Conservation (phyloP, 2,888 invertebrate species). For the Watsonalla binaria region DNA sequence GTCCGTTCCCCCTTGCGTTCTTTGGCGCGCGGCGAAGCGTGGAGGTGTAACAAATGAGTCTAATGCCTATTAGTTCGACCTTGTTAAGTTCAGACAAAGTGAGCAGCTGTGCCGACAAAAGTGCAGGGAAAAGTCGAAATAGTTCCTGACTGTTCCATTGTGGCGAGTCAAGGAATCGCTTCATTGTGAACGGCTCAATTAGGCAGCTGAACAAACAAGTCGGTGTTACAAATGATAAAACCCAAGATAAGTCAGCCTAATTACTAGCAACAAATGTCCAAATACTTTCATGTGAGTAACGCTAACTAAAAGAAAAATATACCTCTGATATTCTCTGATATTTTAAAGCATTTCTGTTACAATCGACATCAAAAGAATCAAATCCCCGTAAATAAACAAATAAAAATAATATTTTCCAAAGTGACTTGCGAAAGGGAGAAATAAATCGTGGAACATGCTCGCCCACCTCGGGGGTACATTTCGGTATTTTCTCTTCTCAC, state of each 20-base stretch:
- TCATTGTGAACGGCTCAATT: conserved; percentile 4
- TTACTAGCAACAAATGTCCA: no score
- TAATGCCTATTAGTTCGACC: conserved; percentile 71
- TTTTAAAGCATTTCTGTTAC: conserved; percentile 47
- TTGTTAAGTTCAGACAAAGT: conserved; percentile 69
- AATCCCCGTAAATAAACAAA: conserved; percentile 72
- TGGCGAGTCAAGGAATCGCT: conserved; percentile 5
- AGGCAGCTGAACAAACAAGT: conserved; percentile 1
- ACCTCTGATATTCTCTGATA: conserved; percentile 50
- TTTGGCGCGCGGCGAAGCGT: conserved; percentile 62
- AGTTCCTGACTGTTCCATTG: conserved; percentile 17
- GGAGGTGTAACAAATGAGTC: conserved; percentile 68
- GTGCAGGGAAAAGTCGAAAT: conserved; percentile 48
- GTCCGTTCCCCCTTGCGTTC: conserved; percentile 53
- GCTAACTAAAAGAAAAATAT: conserved; percentile 38
- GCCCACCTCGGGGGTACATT: conserved; percentile 63
- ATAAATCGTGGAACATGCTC: conserved; percentile 66
- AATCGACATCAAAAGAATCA: conserved; percentile 69
- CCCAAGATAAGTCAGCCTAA: no score
- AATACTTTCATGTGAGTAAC: conserved; percentile 6
- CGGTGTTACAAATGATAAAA: no score
- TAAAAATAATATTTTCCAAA: conserved; percentile 58
- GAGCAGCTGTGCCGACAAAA: conserved; percentile 51
- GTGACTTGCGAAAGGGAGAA: conserved; percentile 60
- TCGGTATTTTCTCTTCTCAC: conserved; percentile 57